Conservation (phyloP, 1,140 invertebrate species). For the Protaetia brevitarsis region DNA sequence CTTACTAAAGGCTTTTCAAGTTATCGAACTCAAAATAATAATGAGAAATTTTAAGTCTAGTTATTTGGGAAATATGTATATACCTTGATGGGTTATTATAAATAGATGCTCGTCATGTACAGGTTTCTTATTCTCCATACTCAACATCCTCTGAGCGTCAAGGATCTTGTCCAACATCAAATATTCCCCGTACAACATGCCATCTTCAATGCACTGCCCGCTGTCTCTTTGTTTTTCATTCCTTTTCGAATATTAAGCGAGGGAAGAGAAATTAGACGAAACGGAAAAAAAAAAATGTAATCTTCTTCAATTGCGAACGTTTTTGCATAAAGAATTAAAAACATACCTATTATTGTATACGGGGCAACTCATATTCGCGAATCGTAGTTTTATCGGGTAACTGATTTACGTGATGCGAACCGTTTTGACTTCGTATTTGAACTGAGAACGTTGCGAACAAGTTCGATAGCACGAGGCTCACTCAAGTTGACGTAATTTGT, state of each 20-base stretch:
- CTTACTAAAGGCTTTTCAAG: too few relatives aligned
- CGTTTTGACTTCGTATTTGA: background rate
- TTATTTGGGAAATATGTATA: background rate
- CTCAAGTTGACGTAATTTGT: conserved; percentile 20
- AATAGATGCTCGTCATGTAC: conserved; percentile 98
- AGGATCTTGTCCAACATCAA: conserved; percentile 88
- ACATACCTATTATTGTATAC: conserved; percentile 12
- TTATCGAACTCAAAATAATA: too few relatives aligned
- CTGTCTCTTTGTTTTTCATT: conserved; percentile 48
- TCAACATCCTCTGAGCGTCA: conserved; percentile 79
- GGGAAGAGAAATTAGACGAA: background rate
- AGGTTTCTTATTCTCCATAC: conserved; percentile 62
- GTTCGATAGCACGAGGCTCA: conserved; percentile 19
- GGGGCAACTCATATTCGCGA: conserved; percentile 12
- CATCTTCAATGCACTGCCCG: conserved; percentile 56
- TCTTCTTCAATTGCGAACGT: background rate
- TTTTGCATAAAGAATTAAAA: background rate
- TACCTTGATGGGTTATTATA: conserved; percentile 97
- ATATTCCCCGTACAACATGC: conserved; percentile 83
- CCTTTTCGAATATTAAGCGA: background rate
- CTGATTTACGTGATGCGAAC: background rate
- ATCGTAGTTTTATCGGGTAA: background rate
- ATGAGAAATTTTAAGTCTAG: background rate
- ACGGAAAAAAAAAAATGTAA: background rate
- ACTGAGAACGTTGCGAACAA: conserved; percentile 9